Evolutionary conservation across 2,797 vertebrate genomes (phyloP), one percentile per base, ranked within the genome.

Genomic region (Chelmon rostratus): DNA sequence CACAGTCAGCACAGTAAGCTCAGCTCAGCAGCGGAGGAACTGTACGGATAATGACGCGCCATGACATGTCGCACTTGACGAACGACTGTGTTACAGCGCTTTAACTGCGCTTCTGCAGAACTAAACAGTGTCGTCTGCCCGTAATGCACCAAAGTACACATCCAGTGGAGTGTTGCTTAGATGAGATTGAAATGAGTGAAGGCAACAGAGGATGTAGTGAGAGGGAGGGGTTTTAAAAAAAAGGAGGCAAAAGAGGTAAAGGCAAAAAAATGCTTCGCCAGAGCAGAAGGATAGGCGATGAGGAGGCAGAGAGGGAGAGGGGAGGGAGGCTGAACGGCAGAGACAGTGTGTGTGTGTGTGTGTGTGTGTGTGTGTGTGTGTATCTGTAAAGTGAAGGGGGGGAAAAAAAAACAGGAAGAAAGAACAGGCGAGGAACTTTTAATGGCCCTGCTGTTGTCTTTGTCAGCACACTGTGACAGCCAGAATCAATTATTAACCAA

Each of bases 361-460:
- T 65, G 53, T 56, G 18, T 74, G 74, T 67, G 65, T 54, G 59
- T 57, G 42, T 40, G 56, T 63, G 56, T 63, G 46, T 64, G 46
- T 68, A 70, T 64, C 31, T 12, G 75, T 47, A 71, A 80, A 84
- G 73, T 47, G 64, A 88, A 85, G 37, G 16, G 58, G 37, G 21
- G 25, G 7, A 28, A 61, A 38, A 62, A 52, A 68, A 65, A 82
- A 71, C 68, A 81, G 74, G 78, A 84, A 89, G 87, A 89, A 82
- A 82, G 78, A 87, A 83, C 63, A 72, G 81, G 86, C 82, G 21
- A 88, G 80, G 76, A 88, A 86, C 82, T 89, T 90, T 92, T 91
- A 91, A 91, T 91, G 87, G 91, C 81, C 88, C 85, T 80, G 82
- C 88, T 93, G 88, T 92, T 92, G 91, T 92, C 88, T 91, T 91